Evolutionary conservation across 2,888 invertebrate genomes (phyloP), one percentile per base, ranked within the genome.

Genomic region (Shargacucullia verbasci): DNA sequence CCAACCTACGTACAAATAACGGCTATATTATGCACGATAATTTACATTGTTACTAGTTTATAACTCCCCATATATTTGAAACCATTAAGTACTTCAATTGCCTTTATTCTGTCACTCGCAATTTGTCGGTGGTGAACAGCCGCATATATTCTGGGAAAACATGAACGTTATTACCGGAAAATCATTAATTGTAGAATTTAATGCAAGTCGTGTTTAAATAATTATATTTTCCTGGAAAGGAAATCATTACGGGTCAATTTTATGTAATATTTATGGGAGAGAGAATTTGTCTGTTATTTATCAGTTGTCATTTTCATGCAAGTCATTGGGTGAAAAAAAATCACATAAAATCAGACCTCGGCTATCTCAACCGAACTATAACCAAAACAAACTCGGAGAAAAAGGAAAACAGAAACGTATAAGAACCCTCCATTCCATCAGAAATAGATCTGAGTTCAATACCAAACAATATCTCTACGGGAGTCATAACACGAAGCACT

Each of bases 391-490:
- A 40, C 41, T 50, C 29, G 35, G 38, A 68, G 56, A 60, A 64
- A 64, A 49, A 53, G 13, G 38, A 55, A 53, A 67, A 54, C 27
- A 49, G 53, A 56, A 68, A 66, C 45, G 64, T 56, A 45, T 68
- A 54, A 53, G 47, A 49, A 61, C 43, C 57, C 38, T 46, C 40
- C 45, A 76, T 72, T 62, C 54, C 59, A 57, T 69, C 48, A 70
- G 37, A 59, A 72, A 60, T 60, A 70, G 58, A 69, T 62, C 43
- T 46, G 37, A 59, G 55, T 71, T 66, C 58, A 59, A 72, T 73
- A 58, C 55, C 70, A 69, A 69, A 62, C 45, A 72, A 63, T 73
- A 60, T 72, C 54, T 60, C 50, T 29, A 43, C 45, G 39, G 43
- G 69, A 48, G 47, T 57, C 60, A 56, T 59, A 56, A 58, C 59